A percentile compares a stretch with the other conserved stretches of the same genome.
Conservation (phyloP, 1,140 invertebrate genomes). For the Adoxophyes honmai region DNA sequence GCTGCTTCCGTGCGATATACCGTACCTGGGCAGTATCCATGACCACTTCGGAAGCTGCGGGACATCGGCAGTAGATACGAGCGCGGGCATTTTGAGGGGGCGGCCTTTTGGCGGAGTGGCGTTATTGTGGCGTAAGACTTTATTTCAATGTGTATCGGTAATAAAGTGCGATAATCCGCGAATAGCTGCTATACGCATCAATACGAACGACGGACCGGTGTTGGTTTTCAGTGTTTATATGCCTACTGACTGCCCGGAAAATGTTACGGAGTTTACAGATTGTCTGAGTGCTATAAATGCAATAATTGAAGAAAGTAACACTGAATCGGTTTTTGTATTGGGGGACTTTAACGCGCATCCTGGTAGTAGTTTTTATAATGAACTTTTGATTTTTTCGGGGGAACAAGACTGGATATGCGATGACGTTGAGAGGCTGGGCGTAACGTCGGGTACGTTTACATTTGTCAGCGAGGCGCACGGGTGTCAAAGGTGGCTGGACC, state of each 20-base stretch:
- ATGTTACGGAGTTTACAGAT: constrained; percentile 4
- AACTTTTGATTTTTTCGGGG: neutral
- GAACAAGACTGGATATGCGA: constrained; percentile 14
- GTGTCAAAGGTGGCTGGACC: neutral
- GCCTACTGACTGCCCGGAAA: too few relatives aligned
- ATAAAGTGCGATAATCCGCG: constrained; percentile 4
- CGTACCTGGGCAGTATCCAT: neutral
- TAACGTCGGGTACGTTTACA: constrained; percentile 8
- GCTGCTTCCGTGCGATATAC: constrained; percentile 1
- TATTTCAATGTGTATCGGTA: neutral
- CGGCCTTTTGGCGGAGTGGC: constrained; percentile 16
- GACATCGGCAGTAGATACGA: constrained; percentile 15
- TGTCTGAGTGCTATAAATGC: constrained; percentile 1
- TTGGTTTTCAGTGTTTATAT: too few relatives aligned
- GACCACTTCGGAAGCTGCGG: constrained; percentile 3
- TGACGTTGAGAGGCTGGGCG: neutral
- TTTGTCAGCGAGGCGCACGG: constrained; percentile 18
- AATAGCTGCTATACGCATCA: neutral
- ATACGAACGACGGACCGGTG: neutral
- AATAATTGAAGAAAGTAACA: neutral
- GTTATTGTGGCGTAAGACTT: constrained; percentile 4
- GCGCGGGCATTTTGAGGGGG: neutral
- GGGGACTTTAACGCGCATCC: constrained; percentile 13
- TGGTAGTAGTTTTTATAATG: neutral
- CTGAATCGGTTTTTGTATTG: constrained; percentile 3